Evolutionary conservation across 2,888 invertebrate species (phyloP), one percentile per base, ranked within the genome.

Genomic region (Dexiosoma caninum): DNA sequence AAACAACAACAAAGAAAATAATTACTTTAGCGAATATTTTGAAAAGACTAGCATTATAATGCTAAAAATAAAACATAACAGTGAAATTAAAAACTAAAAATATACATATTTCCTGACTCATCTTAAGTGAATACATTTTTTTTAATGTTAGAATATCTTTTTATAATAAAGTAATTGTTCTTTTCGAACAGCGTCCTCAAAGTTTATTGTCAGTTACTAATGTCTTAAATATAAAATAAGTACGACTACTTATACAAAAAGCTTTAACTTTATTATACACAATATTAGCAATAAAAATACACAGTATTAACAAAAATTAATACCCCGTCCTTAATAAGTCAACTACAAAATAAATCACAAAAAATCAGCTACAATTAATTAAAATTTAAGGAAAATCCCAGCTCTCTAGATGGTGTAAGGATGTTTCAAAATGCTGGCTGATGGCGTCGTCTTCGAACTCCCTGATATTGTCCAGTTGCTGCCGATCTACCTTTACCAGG

Each of bases 401-500:
- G 49, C 46, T 23, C 8, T 42, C 57, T 21, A 30, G 1, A 23
- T 19, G 7, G 0, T 42, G 30, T 9, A 19, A n/a, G 1, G 14
- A 10, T 23, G 7, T 4, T 9, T 69, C 21, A 81, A 81, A 81
- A 77, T 62, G 53, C 44, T 16, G 81, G 77, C 32, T 44, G 10
- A 74, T 77, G 77, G 19, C 81, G 81, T 69, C 81, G 27, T 82
- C 86, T 85, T 64, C 89, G 82, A 19, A 89, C 90, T 37, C 89
- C 89, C 49, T 86, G 86, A 82, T 89, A 89, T 35, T 87, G 87
- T 6, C 88, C 88, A 35, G 88, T 89, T 23, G 78, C 81, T n/a
- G 81, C 60, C 2, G 89, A 86, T 3, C 89, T 86, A 30, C 91
- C 91, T 88, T 93, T 94, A 77, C 92, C 94, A 12, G 95, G 95